phyloP scores from a whole-genome alignment of 37 sponge, comb jelly and placozoan genomes.

The Oopsacas minuta region DNA sequence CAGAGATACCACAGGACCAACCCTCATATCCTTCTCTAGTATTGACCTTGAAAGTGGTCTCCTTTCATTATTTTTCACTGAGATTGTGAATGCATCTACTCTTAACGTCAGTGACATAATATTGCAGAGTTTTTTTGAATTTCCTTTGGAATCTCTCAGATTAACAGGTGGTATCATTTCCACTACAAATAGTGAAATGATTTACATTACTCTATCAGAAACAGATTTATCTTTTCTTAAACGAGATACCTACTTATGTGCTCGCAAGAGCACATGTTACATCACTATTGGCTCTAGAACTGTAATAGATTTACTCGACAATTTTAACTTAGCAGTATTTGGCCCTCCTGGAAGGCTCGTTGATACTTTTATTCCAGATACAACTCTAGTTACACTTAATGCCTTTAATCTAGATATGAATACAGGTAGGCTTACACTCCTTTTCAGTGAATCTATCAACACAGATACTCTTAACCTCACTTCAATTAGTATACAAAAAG shows the following conservation, averaged over 20 bases:
- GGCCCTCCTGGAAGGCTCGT: conserved; percentile 53
- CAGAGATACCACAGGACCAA: conserved; percentile 40
- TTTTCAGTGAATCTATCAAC: conserved; percentile 24
- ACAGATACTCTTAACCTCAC: not conserved
- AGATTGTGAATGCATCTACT: conserved; percentile 40
- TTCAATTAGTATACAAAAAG: not conserved
- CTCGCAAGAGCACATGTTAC: conserved; percentile 25
- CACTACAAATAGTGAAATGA: not conserved
- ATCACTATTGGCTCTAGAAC: not conserved
- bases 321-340: not conserved
- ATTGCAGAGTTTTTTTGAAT: conserved; percentile 27
- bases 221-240: conserved; percentile 10
- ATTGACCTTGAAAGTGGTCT: conserved; percentile 44
- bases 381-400: conserved; percentile 36
- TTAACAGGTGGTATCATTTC: not conserved
- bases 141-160: not conserved
- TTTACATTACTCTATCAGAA: not conserved
- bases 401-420: conserved; percentile 65
- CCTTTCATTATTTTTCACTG: conserved; percentile 55
- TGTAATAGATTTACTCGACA: conserved; percentile 17
- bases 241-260: conserved; percentile 15
- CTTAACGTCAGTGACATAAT: conserved; percentile 37
- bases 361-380: conserved; percentile 31
- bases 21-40: conserved; percentile 27
- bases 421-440: conserved; percentile 12